Evolutionary conservation across 2,113 vertebrate species (phyloP), one percentile per base, ranked within the genome.

Genomic region (Pseudorectes ferrugineus): DNA sequence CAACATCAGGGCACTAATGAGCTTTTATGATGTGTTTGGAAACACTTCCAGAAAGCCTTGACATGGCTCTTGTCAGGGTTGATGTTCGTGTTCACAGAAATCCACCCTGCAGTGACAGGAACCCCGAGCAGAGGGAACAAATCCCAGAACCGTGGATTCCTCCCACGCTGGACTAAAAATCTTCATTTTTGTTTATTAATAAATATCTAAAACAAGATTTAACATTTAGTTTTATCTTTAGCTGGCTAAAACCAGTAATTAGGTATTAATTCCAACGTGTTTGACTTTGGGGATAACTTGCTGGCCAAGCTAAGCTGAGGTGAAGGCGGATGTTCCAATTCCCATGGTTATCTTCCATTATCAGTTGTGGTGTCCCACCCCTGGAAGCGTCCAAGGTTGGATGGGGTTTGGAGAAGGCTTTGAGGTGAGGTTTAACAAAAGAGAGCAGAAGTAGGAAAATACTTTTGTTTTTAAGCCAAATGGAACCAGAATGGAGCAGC

Each of bases 401-500:
- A 45, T 5, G 2, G 11, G 24, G 5, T 24, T 54, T 24, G 52
- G 68, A 59, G 16, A 36, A 36, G 15, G 4, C 3, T 71, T 71
- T 67, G 38, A 42, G 52, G 11, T 5, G 48, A 66, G 6, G 8
- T 23, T 81, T 19, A 23, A 8, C 8, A 1, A 16, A 61, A 25
- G 0, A 13, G 11, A 52, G 13, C 42, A 35, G 29, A 63, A 71
- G 2, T 2, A 9, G 5, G 48, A 26, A 46, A 87, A 78, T 4
- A 10, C 0, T 38, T 45, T 10, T 24, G 2, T 31, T 71, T 77
- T 42, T 15, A 3, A 29, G 3, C n/a, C 11, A 0, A 20, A 3
- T 1, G 13, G 24, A 25, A 14, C 10, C 46, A n/a, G 38, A 38
- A 12, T 0, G 5, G 25, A 17, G 28, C n/a, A 6, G 28, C 0